Evolutionary conservation across 2,888 invertebrate species (phyloP).

Genomic region (Drosophila kambysellisi): DNA sequence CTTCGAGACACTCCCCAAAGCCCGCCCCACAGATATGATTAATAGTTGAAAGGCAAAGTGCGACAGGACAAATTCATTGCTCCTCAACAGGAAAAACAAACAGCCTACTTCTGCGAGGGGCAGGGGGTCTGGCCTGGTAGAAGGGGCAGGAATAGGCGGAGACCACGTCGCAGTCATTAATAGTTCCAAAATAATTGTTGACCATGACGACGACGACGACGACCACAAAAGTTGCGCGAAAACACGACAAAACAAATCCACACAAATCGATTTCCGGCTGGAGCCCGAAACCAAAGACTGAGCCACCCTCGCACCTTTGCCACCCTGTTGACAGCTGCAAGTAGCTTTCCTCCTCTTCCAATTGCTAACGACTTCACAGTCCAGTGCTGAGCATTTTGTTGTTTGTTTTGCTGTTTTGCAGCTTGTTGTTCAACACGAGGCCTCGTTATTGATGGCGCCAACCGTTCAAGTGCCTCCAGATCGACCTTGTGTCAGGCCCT

Average conservation of each 20-base stretch:
- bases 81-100: conserved; percentile 67
- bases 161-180: conserved; percentile 69
- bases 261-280: conserved; percentile 76
- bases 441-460: conserved; percentile 73
- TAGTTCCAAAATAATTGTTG: conserved; percentile 78
- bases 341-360: conserved; percentile 34
- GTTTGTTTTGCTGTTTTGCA: conserved; percentile 67
- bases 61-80: conserved; percentile 72
- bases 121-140: not conserved
- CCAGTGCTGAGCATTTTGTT: conserved; percentile 53
- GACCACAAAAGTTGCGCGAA: conserved; percentile 57
- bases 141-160: conserved; percentile 13
- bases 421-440: conserved; percentile 72
- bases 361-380: conserved; percentile 63
- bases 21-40: conserved; percentile 61
- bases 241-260: conserved; percentile 76
- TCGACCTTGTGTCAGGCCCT: conserved; percentile 66
- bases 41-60: conserved; percentile 68
- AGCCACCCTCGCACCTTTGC: conserved; percentile 51
- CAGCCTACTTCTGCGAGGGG: conserved; percentile 36
- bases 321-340: conserved; percentile 72
- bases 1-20: conserved; percentile 30
- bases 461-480: conserved; percentile 55
- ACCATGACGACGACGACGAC: conserved; percentile 60
- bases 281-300: conserved; percentile 3